phyloP scores from a whole-genome alignment of 2,888 invertebrate species.

The Pediacus dermestoides region DNA sequence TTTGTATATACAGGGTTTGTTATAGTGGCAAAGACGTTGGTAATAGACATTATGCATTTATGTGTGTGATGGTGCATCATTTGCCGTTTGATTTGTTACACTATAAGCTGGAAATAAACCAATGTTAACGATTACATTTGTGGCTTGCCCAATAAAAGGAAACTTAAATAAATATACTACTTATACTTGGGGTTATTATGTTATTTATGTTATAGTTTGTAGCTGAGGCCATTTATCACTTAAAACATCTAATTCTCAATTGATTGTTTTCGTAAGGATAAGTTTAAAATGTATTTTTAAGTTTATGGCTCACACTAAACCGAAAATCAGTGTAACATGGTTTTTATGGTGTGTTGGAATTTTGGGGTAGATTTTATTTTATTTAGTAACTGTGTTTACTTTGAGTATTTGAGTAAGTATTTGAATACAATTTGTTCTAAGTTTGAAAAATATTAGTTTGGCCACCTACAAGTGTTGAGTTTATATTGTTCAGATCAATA shows the following conservation, averaged over 20 bases:
- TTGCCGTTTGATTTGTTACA: slow-evolving; percentile 22
- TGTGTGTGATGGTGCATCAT: slow-evolving; percentile 41
- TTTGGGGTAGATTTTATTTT: too few species aligned
- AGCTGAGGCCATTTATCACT: slow-evolving; percentile 20
- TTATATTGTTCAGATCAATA: too few species aligned
- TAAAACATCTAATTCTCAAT: slow-evolving; percentile 1
- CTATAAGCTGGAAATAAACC: slow-evolving; percentile 26
- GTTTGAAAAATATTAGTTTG: too few species aligned
- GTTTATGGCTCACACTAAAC: too few species aligned
- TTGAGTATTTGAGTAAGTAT: too few species aligned
- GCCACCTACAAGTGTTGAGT: too few species aligned
- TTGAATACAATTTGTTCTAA: too few species aligned
- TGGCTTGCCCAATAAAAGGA: slow-evolving; percentile 26
- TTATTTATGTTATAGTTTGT: slow-evolving; percentile 13
- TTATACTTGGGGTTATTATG: slow-evolving; percentile 21
- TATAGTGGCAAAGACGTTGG: slow-evolving; percentile 45
- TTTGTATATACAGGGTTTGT: slow-evolving; percentile 45
- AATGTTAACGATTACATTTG: slow-evolving; percentile 19
- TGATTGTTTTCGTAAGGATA: too few species aligned
- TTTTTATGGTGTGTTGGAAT: too few species aligned
- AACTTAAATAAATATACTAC: slow-evolving; percentile 28
- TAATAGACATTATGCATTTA: slow-evolving; percentile 47
- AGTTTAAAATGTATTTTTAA: too few species aligned
- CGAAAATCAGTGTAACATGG: too few species aligned
- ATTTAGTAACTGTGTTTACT: too few species aligned